Base-by-base conservation (phyloP, 2,888 invertebrate species). In the Tetragonisca angustula region DNA sequence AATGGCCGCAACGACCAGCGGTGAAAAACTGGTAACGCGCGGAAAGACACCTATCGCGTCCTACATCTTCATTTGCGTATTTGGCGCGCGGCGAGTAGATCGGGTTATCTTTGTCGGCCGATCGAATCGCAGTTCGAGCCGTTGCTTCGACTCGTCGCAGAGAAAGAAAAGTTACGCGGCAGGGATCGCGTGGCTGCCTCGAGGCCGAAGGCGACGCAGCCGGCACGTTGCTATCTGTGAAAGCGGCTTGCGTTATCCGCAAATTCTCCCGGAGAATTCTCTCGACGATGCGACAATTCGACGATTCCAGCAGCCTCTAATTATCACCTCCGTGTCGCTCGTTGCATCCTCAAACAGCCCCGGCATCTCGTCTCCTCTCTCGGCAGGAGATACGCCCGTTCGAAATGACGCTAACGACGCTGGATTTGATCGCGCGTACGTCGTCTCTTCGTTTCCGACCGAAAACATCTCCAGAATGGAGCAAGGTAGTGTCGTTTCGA, bases 241-340 rank as follows among this genome's bases (percentile, higher is more conserved):
- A 92, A 92, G 86, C 89, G 91, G 89, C 43, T 9, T 9, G 89
- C 91, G 89, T 90, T 88, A 43, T 43, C 88, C 90, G 93, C 91
- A 92, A 93, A 94, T 93, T 93, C 90, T 89, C 76, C 79, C 67
- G 13, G 3, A 17, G 93, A 90, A 80, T 80, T 78, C 68, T 49
- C 50, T 92, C 91, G 27, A 27, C 27, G 27, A 27, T 27, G 27
- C 62, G 62, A 32, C 21, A 70, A 71, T 68, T 90, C 56, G 36
- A 36, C 36, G 36, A 36, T 36, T 36, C 43, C 43, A 43, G 43
- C 43, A 88, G 87, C 90, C 89, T 91, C 92, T 92, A 93, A 94
- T 94, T 94, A 94, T 94, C 93, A 92, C 93, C 92, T 93, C 89
- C 89, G 87, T 87, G 90, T 90, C 82, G 87, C 88, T 89, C 79